Evolutionary conservation across 1,140 invertebrate species (phyloP).

Genomic region (Papilio glaucus): DNA sequence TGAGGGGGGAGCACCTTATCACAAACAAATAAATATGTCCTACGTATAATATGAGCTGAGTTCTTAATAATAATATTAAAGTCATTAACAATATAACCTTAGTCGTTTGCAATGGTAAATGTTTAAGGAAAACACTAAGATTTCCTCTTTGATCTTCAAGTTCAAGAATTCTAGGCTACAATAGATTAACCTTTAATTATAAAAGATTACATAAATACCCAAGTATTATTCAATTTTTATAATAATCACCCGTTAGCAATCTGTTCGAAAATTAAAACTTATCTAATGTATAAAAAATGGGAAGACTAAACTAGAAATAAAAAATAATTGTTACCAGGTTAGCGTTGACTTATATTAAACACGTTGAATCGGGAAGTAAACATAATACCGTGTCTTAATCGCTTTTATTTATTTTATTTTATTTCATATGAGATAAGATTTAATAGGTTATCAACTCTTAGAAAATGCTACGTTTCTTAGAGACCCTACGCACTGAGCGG

Average conservation of each 20-base stretch:
- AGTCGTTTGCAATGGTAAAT: neutral
- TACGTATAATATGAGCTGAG: neutral
- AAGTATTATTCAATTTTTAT: neutral
- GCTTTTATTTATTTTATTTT: neutral
- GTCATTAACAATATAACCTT: neutral
- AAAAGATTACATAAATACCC: neutral
- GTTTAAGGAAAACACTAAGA: conserved; percentile 5
- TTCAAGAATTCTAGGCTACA: conserved; percentile 9
- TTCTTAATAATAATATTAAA: conserved; percentile 3
- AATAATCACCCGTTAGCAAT: too few relatives aligned
- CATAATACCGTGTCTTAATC: neutral
- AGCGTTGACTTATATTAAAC: neutral
- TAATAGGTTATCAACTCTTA: too few relatives aligned
- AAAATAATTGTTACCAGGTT: neutral
- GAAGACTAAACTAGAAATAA: neutral
- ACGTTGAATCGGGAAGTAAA: conserved; percentile 1
- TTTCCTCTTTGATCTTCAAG: neutral
- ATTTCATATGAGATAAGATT: neutral
- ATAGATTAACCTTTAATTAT: conserved; percentile 2
- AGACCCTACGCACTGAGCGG: too few relatives aligned
- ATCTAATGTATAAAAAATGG: neutral
- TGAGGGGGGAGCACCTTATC: too few relatives aligned
- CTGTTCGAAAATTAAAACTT: too few relatives aligned
- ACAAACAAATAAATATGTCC: too few relatives aligned
- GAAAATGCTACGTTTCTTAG: too few relatives aligned